Evolutionary conservation across 30 jellyfish, hydroid and myxozoan species (phyloP).

Genomic region (Aurelia aurita complex sp. Pacific): DNA sequence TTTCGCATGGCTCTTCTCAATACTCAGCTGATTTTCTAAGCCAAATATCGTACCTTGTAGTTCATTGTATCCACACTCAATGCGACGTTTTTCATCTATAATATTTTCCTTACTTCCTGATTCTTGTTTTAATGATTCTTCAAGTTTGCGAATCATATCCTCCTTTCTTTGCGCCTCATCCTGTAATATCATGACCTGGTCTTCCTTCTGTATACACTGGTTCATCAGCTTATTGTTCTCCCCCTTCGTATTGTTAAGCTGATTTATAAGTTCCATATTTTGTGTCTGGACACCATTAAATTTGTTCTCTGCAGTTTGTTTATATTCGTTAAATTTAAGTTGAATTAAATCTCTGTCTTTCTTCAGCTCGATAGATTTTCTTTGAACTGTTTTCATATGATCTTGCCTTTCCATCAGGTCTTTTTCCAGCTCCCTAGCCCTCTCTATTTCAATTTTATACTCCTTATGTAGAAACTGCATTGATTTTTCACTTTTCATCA

Average conservation of each 20-base stretch:
- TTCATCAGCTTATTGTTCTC: slow-evolving; percentile 3
- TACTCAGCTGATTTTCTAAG: slow-evolving; percentile 54
- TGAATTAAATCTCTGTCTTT: slow-evolving; percentile 28
- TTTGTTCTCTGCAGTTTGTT: slow-evolving; percentile 22
- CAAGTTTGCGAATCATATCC: neutral
- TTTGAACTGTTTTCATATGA: slow-evolving; percentile 19
- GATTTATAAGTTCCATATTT: neutral
- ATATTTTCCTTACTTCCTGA: neutral
- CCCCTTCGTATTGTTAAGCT: neutral
- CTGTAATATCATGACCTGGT: neutral
- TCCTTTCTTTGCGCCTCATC: slow-evolving; percentile 5
- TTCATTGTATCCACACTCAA: slow-evolving; percentile 36
- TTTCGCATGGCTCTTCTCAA: slow-evolving; percentile 45
- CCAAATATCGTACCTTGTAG: slow-evolving; percentile 46
- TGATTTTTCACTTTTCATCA: slow-evolving; percentile 7
- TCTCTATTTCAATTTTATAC: slow-evolving; percentile 1
- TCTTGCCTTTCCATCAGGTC: neutral
- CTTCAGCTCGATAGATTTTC: slow-evolving; percentile 6
- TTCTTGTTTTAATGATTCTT: neutral
- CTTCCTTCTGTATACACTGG: neutral
- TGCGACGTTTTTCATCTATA: slow-evolving; percentile 6
- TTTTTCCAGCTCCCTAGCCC: slow-evolving; percentile 12
- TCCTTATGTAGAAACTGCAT: slow-evolving; percentile 11
- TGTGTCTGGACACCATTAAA: neutral
- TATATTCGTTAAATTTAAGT: slow-evolving; percentile 20